Percentiles rank a stretch among this genome's conserved stretches.
phyloP scores from a whole-genome alignment of 2,888 invertebrate genomes.

The Brachyptera risi region DNA sequence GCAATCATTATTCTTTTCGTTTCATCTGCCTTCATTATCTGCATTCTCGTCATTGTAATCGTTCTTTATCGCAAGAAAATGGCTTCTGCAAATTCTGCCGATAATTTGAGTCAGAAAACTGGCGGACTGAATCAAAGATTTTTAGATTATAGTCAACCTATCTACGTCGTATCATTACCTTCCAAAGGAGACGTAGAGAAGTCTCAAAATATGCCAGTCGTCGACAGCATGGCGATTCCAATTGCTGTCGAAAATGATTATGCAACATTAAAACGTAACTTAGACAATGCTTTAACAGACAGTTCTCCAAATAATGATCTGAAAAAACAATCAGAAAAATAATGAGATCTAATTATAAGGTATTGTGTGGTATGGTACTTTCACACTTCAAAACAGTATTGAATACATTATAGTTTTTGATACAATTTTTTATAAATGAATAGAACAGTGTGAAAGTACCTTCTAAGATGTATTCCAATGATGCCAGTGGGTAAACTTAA shows the following conservation, averaged over 20 bases:
- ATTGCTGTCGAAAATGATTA: neutral
- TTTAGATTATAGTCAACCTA: slow-evolving; percentile 16
- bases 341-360: too few relatives aligned
- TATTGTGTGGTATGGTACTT: too few relatives aligned
- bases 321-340: neutral
- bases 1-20: slow-evolving; percentile 73
- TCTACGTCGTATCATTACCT: slow-evolving; percentile 31
- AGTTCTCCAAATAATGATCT: neutral
- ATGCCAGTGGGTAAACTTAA: neutral
- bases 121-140: slow-evolving; percentile 24
- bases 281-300: neutral
- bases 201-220: neutral
- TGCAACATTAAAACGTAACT: neutral
- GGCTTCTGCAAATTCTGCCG: neutral
- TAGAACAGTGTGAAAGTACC: neutral
- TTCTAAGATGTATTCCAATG: neutral
- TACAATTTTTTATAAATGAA: neutral
- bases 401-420: neutral
- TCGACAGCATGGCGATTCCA: neutral
- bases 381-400: too few relatives aligned
- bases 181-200: neutral
- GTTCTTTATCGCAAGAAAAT: slow-evolving; percentile 65
- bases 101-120: slow-evolving; percentile 17
- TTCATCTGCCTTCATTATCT: slow-evolving; percentile 74
- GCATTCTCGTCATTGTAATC: slow-evolving; percentile 68